A percentile compares a stretch with the other conserved stretches of the same genome.
These are phyloP conservation scores for Camponotus vicinus DNA, from an alignment of 1,140 invertebrate species.

Conservation along the genomic window DNA sequence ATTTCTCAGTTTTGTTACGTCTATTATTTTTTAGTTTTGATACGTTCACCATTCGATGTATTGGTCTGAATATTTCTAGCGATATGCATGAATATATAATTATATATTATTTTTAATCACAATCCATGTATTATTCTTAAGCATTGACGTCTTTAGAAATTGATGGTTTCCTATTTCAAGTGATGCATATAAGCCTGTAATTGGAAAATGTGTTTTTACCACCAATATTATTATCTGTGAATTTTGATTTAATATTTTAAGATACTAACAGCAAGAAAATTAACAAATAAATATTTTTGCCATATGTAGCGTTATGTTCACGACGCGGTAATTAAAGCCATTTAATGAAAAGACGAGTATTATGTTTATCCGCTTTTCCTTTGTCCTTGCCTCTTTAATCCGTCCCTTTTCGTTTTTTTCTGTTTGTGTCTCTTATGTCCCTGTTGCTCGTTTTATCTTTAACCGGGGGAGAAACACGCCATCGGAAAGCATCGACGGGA, in stretches of 20 bases:
- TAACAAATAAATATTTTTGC: neutral
- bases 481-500: conserved; percentile 40
- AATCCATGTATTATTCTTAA: neutral
- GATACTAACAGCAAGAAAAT: neutral
- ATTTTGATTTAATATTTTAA: neutral
- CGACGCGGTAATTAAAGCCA: neutral
- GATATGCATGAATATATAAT: neutral
- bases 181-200: neutral
- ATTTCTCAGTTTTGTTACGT: conserved; percentile 56
- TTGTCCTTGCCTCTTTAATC: conserved; percentile 7
- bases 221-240: neutral
- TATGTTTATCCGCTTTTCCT: conserved; percentile 46
- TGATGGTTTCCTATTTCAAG: neutral
- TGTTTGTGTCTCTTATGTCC: conserved; percentile 36
- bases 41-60: conserved; percentile 34
- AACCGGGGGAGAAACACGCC: conserved; percentile 36
- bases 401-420: conserved; percentile 34
- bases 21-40: conserved; percentile 56
- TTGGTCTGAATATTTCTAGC: conserved; percentile 6
- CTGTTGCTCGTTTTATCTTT: conserved; percentile 58
- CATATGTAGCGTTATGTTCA: neutral
- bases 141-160: neutral
- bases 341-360: conserved; percentile 31
- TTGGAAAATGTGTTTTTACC: neutral
- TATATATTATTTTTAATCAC: conserved; percentile 11